Evolutionary conservation across 2,888 invertebrate genomes (phyloP).

Genomic region (Synergus gifuensis): DNA sequence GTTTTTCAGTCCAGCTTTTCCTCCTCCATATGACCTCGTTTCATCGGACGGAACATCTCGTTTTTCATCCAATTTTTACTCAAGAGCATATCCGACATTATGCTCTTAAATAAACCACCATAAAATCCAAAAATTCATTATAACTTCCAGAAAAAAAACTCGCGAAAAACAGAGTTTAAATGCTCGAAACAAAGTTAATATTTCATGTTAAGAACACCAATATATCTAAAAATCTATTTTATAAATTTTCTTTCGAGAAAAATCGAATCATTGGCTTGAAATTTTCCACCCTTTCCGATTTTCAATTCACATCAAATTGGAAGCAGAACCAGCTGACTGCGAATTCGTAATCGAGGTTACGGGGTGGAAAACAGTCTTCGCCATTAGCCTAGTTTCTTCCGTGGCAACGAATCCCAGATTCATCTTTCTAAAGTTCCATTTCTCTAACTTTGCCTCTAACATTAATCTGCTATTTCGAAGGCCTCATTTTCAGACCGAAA

Average conservation of each 20-base stretch:
- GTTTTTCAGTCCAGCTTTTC: constrained; percentile 37
- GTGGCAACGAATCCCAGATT: constrained; percentile 18
- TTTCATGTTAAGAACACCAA: constrained; percentile 43
- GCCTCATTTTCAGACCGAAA: constrained; percentile 16
- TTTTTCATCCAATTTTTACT: constrained; percentile 31
- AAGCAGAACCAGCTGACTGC: constrained; percentile 64
- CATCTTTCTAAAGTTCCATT: constrained; percentile 23
- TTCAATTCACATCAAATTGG: constrained; percentile 46
- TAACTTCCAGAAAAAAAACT: not conserved
- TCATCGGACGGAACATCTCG: constrained; percentile 38
- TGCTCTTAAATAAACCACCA: constrained; percentile 21
- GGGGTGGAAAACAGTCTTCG: constrained; percentile 58
- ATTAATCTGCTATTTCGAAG: not conserved
- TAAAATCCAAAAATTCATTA: not conserved
- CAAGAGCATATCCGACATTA: constrained; percentile 39
- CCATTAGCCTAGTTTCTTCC: constrained; percentile 44
- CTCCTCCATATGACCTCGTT: constrained; percentile 38
- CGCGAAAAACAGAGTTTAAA: constrained; percentile 46
- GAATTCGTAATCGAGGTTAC: constrained; percentile 58
- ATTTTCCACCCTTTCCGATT: not conserved
- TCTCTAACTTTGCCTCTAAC: not conserved
- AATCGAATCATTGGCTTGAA: not conserved
- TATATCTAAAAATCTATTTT: not conserved
- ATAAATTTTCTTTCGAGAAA: not conserved
- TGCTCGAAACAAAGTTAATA: constrained; percentile 58